Percentiles rank a stretch among this genome's conserved stretches.
These are phyloP conservation scores for Pangasius krempfi DNA, from an alignment of 2,797 vertebrate genomes.

Conservation along the genomic window DNA sequence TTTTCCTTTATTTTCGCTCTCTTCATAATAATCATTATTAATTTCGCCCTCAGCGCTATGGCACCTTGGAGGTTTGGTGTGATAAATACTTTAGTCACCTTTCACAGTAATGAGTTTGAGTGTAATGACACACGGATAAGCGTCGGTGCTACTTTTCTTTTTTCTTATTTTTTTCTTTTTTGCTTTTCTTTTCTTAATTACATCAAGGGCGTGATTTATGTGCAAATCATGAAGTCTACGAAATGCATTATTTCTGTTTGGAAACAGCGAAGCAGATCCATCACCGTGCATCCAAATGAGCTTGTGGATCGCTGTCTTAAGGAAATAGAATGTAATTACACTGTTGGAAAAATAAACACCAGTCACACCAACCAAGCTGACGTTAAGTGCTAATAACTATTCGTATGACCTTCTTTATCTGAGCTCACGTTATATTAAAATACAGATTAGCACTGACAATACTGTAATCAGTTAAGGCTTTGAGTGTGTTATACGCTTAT, in stretches of 20 bases:
- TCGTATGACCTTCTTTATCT: neutral
- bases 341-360: neutral
- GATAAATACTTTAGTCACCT: conserved; percentile 57
- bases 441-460: neutral
- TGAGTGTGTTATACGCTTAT: neutral
- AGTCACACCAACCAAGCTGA: neutral
- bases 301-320: conserved; percentile 59
- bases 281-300: conserved; percentile 59
- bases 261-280: conserved; percentile 65
- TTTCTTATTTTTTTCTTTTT: neutral
- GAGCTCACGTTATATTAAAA: neutral
- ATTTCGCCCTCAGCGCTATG: conserved; percentile 36
- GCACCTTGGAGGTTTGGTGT: conserved; percentile 46
- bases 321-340: neutral
- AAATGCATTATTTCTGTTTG: conserved; percentile 70
- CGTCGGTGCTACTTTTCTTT: conserved; percentile 43
- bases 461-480: neutral
- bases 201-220: conserved; percentile 72
- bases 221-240: conserved; percentile 66
- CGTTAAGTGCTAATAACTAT: neutral
- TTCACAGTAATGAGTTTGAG: conserved; percentile 57
- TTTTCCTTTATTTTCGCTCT: conserved; percentile 11
- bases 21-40: conserved; percentile 59
- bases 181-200: conserved; percentile 65
- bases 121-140: conserved; percentile 51